Conservation (phyloP, 2,888 invertebrate species). For the Petrolisthes manimaculis region DNA sequence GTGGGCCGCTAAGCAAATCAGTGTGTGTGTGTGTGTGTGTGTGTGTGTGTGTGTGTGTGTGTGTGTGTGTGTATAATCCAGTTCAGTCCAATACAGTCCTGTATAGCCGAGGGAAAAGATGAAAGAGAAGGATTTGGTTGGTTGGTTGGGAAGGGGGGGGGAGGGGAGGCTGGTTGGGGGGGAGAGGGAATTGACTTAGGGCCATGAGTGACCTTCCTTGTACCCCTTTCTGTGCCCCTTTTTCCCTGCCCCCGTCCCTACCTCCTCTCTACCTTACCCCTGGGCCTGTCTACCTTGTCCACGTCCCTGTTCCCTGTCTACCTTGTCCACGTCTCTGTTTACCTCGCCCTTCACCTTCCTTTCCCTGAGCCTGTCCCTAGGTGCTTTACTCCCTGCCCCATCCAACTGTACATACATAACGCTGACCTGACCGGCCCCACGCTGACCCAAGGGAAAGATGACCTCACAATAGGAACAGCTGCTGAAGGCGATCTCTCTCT, state of each 20-base stretch:
- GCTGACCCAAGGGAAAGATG: constrained; percentile 5
- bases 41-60: not conserved
- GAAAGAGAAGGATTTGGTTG: no score
- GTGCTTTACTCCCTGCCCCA: constrained; percentile 28
- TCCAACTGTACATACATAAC: constrained; percentile 19
- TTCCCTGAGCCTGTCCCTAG: constrained; percentile 27
- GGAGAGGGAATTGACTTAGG: no score
- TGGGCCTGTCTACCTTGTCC: not conserved
- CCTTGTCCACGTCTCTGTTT: not conserved
- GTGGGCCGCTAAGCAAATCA: not conserved
- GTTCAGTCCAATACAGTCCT: no score
- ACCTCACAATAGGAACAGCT: no score
- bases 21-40: constrained; percentile 24
- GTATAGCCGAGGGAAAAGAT: no score
- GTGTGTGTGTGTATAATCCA: not conserved
- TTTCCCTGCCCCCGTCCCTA: no score
- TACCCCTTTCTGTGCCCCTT: no score
- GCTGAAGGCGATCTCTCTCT: no score
- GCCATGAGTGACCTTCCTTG: no score
- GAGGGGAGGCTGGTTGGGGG: no score
- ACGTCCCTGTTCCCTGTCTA: not conserved
- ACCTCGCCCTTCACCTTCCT: not conserved
- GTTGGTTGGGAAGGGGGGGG: no score
- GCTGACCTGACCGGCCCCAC: constrained; percentile 18
- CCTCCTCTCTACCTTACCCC: not conserved